Base-by-base conservation (phyloP, 2,113 vertebrate genomes). In the Halcyon malimbica region DNA sequence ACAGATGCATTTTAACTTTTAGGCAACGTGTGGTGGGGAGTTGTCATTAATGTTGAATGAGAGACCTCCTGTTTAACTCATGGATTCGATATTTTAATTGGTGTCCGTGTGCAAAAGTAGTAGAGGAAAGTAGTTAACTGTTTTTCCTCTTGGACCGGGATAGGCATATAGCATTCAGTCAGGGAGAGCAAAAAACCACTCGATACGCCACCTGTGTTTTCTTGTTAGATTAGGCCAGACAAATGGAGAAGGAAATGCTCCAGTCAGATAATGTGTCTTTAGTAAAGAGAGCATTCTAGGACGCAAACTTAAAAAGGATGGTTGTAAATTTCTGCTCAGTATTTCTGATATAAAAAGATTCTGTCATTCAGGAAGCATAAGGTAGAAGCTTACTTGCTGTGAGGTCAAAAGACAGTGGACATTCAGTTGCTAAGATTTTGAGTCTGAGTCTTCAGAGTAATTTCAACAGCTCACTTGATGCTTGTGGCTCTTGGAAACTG, bases 21-120 rank as follows among this genome's bases (percentile, higher is more conserved):
- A 97, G 96, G 94, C 85, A 93, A 81, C 96, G 76, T 93, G 88
- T 97, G 88, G 97, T 86, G 35, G 71, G 71, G 71, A 63, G 73
- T 33, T 96, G 90, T 95, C 92, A 91, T 95, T 96, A 95, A 93
- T 90, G 94, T 90, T 95, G 96, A 97, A 97, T 96, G 93, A 97
- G 89, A 95, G 77, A 97, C 83, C 92, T 97, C 82, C 93, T 97
- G 75, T 97, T 98, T 97, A 97, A 93, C 95, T 97, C 87, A 44
- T 23, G 86, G 93, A 96, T 96, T 96, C 94, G 81, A 39, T 95
- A 95, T 97, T 97, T 97, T 93, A 97, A 98, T 97, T 97, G 96
- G 70, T 82, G 62, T 90, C 91, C 84, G 59, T 94, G 89, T 96
- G 89, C 95, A 96, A 93, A 97, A 96, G 73, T 93, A 96, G 87